Percentiles rank a stretch among this genome's conserved stretches.
Conservation (phyloP, 2,797 vertebrate genomes). For the Hippopotamyrus pictus region DNA sequence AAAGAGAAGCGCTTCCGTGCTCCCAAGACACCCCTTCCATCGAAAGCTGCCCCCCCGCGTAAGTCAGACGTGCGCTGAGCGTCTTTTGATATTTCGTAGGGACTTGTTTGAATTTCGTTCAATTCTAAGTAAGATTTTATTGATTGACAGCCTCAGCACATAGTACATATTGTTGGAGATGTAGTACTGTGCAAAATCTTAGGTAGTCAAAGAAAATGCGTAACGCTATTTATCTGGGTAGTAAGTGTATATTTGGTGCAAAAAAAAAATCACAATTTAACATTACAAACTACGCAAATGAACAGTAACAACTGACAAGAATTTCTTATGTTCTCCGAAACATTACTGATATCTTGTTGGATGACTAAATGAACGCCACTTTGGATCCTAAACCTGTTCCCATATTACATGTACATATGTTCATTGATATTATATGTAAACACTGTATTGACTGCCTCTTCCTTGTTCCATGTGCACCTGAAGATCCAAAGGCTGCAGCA, state of each 20-base stretch:
- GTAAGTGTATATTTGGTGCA: neutral
- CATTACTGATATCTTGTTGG: neutral
- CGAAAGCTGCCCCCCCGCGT: neutral
- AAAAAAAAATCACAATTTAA: neutral
- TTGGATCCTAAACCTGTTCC: neutral
- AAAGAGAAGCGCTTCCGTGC: neutral
- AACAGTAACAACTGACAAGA: neutral
- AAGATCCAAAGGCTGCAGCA: constrained; percentile 44
- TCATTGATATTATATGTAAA: neutral
- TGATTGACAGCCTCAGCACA: neutral
- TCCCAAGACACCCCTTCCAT: neutral
- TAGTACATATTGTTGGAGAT: neutral
- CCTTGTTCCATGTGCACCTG: constrained; percentile 20
- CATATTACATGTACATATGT: neutral
- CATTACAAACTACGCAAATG: neutral
- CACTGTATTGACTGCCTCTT: neutral
- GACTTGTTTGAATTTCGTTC: neutral
- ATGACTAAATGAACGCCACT: neutral
- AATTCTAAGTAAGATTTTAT: neutral
- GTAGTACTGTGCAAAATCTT: neutral
- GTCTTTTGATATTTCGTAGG: neutral
- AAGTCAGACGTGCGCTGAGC: neutral
- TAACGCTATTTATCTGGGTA: neutral
- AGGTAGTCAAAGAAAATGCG: neutral
- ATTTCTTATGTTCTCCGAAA: neutral